phyloP scores from a whole-genome alignment of 1,140 invertebrate species.

The Neotoxoptera formosana region DNA sequence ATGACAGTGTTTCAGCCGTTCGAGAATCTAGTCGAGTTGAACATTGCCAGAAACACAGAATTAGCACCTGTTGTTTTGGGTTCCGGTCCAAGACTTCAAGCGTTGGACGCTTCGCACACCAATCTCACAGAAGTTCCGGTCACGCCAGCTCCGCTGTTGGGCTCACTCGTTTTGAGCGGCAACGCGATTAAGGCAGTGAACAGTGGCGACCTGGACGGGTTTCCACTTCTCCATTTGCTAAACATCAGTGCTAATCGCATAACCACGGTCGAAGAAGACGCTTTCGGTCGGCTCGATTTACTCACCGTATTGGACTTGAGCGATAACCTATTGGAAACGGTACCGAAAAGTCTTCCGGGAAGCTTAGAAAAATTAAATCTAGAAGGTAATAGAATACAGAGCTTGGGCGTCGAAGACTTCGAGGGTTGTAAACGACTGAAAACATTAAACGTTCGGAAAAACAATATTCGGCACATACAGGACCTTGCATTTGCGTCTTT shows the following conservation, averaged over 20 bases:
- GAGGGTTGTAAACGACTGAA: not conserved
- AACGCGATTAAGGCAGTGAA: conserved; percentile 78
- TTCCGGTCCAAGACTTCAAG: conserved; percentile 71
- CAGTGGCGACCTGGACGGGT: conserved; percentile 88
- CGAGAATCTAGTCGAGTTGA: conserved; percentile 16
- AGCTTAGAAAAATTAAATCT: conserved; percentile 71
- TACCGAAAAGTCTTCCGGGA: conserved; percentile 74
- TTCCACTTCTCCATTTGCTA: conserved; percentile 81
- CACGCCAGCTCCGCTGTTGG: conserved; percentile 82
- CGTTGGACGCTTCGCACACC: conserved; percentile 82
- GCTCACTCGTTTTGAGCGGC: conserved; percentile 77
- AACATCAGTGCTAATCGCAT: conserved; percentile 84
- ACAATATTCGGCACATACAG: not conserved
- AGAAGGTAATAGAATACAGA: conserved; percentile 71
- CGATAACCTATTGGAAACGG: conserved; percentile 73
- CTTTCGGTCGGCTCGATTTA: conserved; percentile 81
- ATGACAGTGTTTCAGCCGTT: conserved; percentile 7
- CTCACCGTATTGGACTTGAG: conserved; percentile 81
- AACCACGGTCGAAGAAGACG: conserved; percentile 81
- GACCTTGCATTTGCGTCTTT: not conserved
- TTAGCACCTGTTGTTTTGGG: conserved; percentile 60
- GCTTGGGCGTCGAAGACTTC: not conserved
- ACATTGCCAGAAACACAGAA: not conserved
- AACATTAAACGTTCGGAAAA: conserved; percentile 1
- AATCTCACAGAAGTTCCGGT: conserved; percentile 81